phyloP scores from a whole-genome alignment of 1,140 invertebrate species.

The Zaprionus ghesquierei region DNA sequence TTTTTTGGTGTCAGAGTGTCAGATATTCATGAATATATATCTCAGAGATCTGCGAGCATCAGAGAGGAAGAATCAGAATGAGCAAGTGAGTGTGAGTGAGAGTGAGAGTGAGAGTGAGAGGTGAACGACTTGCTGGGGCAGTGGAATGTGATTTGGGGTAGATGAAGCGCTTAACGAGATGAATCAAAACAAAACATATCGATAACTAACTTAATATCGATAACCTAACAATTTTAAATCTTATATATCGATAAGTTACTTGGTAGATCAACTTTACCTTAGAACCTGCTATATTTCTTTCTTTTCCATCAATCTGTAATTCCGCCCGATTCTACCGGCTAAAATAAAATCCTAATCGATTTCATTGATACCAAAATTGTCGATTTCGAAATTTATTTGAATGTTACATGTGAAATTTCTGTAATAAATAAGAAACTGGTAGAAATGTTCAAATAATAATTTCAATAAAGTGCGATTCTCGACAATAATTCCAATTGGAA shows the following conservation, averaged over 20 bases:
- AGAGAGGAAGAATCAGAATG: not conserved
- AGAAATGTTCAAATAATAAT: not conserved
- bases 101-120: not conserved
- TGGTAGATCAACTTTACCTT: no score
- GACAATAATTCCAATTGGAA: constrained; percentile 1
- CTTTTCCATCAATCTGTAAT: no score
- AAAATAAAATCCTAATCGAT: no score
- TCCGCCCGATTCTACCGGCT: no score
- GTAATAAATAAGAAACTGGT: constrained; percentile 1
- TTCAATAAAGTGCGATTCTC: not conserved
- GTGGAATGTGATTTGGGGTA: not conserved
- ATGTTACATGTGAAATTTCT: not conserved
- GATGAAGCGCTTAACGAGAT: not conserved
- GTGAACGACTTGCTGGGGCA: not conserved
- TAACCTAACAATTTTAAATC: no score
- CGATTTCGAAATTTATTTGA: not conserved
- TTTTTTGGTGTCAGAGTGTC: constrained; percentile 51
- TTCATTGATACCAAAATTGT: not conserved
- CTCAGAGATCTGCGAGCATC: not conserved
- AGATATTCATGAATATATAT: constrained; percentile 41
- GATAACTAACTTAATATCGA: no score
- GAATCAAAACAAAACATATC: no score
- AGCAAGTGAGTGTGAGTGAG: not conserved
- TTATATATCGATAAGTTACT: no score
- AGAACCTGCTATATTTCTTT: no score